Evolutionary conservation across 2,797 vertebrate species (phyloP).

Genomic region (Schizopygopsis malacanthus): DNA sequence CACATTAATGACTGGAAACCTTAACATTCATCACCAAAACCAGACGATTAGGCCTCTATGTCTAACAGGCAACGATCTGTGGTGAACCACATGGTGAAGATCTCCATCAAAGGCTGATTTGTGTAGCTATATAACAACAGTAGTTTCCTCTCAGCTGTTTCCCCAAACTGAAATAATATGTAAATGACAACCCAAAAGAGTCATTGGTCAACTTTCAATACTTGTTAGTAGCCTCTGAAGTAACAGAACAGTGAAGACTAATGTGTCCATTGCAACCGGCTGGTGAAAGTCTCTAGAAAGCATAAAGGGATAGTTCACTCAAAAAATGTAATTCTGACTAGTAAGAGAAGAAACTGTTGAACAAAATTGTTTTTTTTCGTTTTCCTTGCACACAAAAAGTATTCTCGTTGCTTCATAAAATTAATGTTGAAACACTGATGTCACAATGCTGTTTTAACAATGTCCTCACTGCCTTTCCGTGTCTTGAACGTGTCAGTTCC

Average conservation of each 20-base stretch:
- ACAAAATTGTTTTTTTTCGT: no score
- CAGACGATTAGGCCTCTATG: conserved; percentile 5
- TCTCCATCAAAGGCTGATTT: not conserved
- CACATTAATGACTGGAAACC: conserved; percentile 28
- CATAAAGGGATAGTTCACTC: not conserved
- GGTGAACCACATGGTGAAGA: not conserved
- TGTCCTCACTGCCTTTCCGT: no score
- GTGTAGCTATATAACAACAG: not conserved
- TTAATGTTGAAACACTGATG: no score
- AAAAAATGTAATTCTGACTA: no score
- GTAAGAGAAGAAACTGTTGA: no score
- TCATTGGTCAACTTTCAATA: not conserved
- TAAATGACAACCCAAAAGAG: conserved; percentile 12
- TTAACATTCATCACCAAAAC: conserved; percentile 39
- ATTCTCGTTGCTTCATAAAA: no score
- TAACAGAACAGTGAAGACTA: no score
- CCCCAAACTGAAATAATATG: not conserved
- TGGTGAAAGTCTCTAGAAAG: not conserved
- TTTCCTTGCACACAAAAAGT: no score
- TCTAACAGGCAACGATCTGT: conserved; percentile 4
- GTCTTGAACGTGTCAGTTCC: no score
- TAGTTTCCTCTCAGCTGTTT: not conserved
- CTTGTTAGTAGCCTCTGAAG: not conserved
- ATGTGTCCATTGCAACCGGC: not conserved
- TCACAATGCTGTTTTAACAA: no score